These are phyloP conservation scores for Zonitis immaculata DNA, from an alignment of 2,888 invertebrate genomes.

Conservation along the genomic window DNA sequence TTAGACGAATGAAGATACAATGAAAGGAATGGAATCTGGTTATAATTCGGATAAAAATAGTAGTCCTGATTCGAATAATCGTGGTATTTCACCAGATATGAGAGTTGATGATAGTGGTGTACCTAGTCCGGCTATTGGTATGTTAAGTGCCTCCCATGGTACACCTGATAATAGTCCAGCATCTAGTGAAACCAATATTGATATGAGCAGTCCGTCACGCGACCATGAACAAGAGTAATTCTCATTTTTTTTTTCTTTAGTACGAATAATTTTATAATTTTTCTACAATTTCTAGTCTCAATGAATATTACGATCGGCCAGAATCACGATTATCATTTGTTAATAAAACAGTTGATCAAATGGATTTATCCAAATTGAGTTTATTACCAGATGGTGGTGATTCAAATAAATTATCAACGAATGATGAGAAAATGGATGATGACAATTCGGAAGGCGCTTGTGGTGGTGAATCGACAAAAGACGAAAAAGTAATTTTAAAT, in stretches of 20 bases:
- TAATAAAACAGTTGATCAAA: conserved; percentile 40
- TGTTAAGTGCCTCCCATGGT: conserved; percentile 36
- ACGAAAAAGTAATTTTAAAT: conserved; percentile 46
- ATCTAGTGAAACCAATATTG: conserved; percentile 57
- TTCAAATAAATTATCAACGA: conserved; percentile 30
- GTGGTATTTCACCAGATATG: conserved; percentile 36
- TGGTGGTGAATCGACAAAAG: conserved; percentile 32
- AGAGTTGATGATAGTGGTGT: conserved; percentile 42
- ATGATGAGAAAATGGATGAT: conserved; percentile 21
- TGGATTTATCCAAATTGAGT: conserved; percentile 43
- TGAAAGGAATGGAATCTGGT: conserved; percentile 58
- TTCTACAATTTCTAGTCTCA: conserved; percentile 19
- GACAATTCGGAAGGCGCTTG: conserved; percentile 35
- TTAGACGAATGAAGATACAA: conserved; percentile 21
- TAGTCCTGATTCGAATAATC: conserved; percentile 42
- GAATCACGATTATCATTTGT: conserved; percentile 44
- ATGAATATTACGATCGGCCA: conserved; percentile 40
- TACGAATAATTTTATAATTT: too few relatives aligned
- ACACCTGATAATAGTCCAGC: conserved; percentile 39
- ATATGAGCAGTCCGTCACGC: conserved; percentile 51
- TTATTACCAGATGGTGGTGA: conserved; percentile 40
- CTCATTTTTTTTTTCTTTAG: too few relatives aligned
- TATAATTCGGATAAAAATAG: conserved; percentile 58
- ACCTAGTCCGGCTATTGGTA: conserved; percentile 39
- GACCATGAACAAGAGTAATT: conserved; percentile 40